A percentile compares a stretch with the other conserved stretches of the same genome.
Evolutionary conservation across 2,113 vertebrate species (phyloP).

Genomic region (Nothocercus nigrocapillus): DNA sequence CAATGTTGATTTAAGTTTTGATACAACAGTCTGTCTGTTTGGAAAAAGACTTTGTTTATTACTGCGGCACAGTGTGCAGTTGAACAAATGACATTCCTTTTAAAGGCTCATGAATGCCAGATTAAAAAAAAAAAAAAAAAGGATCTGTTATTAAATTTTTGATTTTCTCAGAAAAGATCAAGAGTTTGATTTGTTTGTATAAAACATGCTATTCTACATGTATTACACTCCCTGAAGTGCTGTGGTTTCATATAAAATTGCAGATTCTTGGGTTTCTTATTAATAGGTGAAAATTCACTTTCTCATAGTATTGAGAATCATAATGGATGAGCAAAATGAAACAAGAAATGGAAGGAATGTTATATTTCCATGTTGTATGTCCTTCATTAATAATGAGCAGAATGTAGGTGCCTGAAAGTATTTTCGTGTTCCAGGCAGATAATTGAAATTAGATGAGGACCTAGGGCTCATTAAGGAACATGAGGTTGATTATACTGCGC

Average conservation of each 20-base stretch:
- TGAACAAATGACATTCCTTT: not conserved
- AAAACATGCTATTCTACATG: not conserved
- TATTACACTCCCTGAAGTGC: not conserved
- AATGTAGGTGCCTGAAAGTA: slow-evolving; percentile 18
- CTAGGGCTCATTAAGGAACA: slow-evolving; percentile 45
- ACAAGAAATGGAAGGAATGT: not conserved
- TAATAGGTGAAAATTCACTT: not conserved
- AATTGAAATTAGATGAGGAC: slow-evolving; percentile 50
- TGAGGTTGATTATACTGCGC: slow-evolving; percentile 18
- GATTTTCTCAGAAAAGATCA: not conserved
- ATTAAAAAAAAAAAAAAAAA: not conserved
- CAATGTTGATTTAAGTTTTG: not conserved
- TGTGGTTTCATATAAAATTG: not conserved
- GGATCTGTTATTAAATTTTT: not conserved
- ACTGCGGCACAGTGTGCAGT: not conserved
- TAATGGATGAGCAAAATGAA: not conserved
- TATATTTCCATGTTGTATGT: not conserved
- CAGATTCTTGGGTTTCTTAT: not conserved
- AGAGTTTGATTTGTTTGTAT: not conserved
- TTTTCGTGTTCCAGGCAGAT: slow-evolving; percentile 43
- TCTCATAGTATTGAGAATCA: not conserved
- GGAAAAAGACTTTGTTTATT: not conserved
- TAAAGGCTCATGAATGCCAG: not conserved
- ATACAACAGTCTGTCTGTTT: not conserved
- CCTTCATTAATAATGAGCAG: slow-evolving; percentile 44